Conservation (phyloP, 2,888 invertebrate species). For the Aethes cnicana region DNA sequence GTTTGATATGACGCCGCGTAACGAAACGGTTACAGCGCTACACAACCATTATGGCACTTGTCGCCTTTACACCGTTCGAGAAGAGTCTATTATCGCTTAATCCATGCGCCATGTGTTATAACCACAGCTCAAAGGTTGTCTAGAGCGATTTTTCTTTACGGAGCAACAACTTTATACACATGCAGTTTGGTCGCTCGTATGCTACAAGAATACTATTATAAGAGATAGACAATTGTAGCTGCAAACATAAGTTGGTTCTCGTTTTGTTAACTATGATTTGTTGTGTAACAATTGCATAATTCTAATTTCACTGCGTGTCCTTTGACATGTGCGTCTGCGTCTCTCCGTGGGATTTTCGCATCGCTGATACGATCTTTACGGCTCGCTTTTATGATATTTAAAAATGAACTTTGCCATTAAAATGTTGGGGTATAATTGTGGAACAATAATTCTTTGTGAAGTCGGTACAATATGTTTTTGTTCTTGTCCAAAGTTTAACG, state of each 20-base stretch:
- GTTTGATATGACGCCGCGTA: conserved; percentile 45
- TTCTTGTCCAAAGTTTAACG: no score
- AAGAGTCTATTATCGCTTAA: no score
- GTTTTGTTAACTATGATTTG: conserved; percentile 47
- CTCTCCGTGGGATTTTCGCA: conserved; percentile 22
- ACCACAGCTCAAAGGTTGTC: conserved; percentile 35
- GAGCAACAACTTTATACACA: conserved; percentile 10
- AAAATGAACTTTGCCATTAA: neutral
- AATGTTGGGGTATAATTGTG: no score
- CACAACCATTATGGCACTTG: no score
- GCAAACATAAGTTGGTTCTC: conserved; percentile 8
- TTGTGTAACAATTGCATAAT: conserved; percentile 43
- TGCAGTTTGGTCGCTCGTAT: conserved; percentile 6
- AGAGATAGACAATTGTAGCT: neutral
- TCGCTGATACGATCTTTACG: conserved; percentile 21
- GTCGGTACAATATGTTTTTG: no score
- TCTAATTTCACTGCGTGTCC: conserved; percentile 43
- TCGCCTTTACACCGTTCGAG: no score
- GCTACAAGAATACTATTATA: neutral
- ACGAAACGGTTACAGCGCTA: conserved; percentile 1
- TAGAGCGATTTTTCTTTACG: conserved; percentile 53
- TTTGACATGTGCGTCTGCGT: conserved; percentile 28
- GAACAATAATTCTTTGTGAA: neutral
- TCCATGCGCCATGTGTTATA: conserved; percentile 24
- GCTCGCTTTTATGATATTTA: neutral